Evolutionary conservation across 2,797 vertebrate species (phyloP), one percentile per base, ranked within the genome.

Genomic region (Benthosema pterotum): DNA sequence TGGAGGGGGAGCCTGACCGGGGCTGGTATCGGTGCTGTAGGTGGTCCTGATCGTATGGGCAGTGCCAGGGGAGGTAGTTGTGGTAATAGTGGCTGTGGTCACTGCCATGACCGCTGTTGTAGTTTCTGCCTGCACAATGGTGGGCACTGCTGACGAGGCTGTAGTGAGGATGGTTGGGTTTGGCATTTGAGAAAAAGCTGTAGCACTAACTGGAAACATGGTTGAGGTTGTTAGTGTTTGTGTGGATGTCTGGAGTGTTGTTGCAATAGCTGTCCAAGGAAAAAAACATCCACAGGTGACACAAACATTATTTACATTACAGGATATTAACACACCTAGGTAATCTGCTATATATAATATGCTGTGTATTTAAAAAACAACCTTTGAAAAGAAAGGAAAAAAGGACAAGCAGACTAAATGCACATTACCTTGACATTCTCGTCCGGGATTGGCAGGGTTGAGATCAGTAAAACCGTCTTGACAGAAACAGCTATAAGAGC

Each of bases 401-500:
- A 46, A 13, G n/a, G 2, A 1, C 6, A 8, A 8, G 32, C 32
- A 3, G 12, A 46, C 43, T 46, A 46, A 13, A 46, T n/a, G 12
- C n/a, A 12, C 43, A 13, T 32, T 46, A 93, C 95, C 93, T 89
- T 83, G 60, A 66, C 95, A 97, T 54, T 51, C 84, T 78, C 92
- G 91, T 56, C 94, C 94, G 13, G 88, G 89, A 63, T 84, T 87
- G 42, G 80, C 74, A 65, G 80, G 79, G 17, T 78, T 74, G 18
- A 47, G 60, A 62, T 90, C 92, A 43, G 52, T 71, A 60, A 85
- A 89, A 42, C 85, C 89, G 0, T 81, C 67, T 11, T 5, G 52
- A 59, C 95, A 97, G 60, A 2, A 57, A 70, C 95, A 97, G 0
- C 61, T 79, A 77, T 93, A 96, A 11, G 90, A 95, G 8, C 87